Conservation (phyloP, 2,113 vertebrate genomes). For the Sitta europaea region DNA sequence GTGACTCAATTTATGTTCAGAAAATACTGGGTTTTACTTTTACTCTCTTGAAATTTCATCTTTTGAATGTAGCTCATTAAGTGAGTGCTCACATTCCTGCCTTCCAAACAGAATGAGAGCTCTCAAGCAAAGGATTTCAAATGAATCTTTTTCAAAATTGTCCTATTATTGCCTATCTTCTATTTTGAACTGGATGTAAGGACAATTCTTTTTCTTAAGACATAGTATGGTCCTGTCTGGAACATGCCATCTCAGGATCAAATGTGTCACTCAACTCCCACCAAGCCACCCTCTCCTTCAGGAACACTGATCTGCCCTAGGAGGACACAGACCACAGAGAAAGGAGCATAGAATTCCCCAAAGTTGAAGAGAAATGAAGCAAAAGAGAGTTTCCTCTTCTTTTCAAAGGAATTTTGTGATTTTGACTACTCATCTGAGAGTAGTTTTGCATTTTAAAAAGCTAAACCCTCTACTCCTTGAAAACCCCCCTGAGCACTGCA, state of each 20-base stretch:
- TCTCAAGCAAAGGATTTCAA: slow-evolving; percentile 47
- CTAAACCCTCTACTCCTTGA: neutral
- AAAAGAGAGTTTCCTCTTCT: neutral
- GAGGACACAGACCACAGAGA: neutral
- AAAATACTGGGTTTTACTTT: slow-evolving; percentile 2
- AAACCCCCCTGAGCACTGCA: neutral
- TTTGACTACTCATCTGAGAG: neutral
- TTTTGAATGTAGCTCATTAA: slow-evolving; percentile 33
- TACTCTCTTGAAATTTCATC: slow-evolving; percentile 4
- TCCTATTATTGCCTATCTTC: neutral
- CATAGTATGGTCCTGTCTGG: neutral
- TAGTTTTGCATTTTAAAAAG: neutral
- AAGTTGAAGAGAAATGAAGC: neutral
- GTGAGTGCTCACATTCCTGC: neutral
- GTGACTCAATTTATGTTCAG: neutral
- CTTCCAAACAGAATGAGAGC: slow-evolving; percentile 15
- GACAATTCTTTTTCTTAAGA: slow-evolving; percentile 8
- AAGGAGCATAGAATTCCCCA: neutral
- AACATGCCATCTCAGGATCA: neutral
- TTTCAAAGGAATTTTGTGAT: neutral
- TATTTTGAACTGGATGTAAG: neutral
- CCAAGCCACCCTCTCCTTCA: neutral
- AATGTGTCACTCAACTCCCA: neutral
- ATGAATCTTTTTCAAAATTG: neutral
- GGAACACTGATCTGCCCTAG: neutral